A percentile compares a stretch with the other conserved stretches of the same genome.
phyloP scores from a whole-genome alignment of 2,113 vertebrate genomes.

The Brachyistius frenatus region DNA sequence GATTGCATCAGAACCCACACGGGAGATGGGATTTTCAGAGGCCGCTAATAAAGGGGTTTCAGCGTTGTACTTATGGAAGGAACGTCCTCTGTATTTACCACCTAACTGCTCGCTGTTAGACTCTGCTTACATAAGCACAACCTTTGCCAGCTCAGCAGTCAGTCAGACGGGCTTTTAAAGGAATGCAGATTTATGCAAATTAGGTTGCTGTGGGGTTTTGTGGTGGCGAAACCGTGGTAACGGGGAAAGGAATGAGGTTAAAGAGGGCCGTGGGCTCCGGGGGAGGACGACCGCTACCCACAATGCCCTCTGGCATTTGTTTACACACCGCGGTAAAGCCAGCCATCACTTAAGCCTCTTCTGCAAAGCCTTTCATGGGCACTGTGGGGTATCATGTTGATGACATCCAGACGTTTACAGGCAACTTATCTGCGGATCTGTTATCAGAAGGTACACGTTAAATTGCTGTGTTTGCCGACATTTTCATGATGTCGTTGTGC shows the following conservation, averaged over 20 bases:
- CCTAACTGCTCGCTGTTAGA: constrained; percentile 55
- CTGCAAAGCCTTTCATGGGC: constrained; percentile 47
- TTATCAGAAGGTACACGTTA: neutral
- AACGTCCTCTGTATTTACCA: constrained; percentile 68
- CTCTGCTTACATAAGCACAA: constrained; percentile 78
- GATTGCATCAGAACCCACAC: constrained; percentile 55
- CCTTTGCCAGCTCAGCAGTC: constrained; percentile 77
- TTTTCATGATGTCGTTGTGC: constrained; percentile 11
- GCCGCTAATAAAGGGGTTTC: constrained; percentile 65
- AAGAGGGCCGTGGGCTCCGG: constrained; percentile 63
- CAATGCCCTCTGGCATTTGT: constrained; percentile 78
- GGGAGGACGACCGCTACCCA: constrained; percentile 61
- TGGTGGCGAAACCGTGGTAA: constrained; percentile 71
- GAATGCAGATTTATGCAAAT: constrained; percentile 81
- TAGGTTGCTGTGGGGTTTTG: constrained; percentile 61
- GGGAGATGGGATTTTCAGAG: constrained; percentile 59
- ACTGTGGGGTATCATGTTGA: constrained; percentile 33
- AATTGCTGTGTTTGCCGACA: neutral
- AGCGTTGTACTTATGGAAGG: constrained; percentile 63
- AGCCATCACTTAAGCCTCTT: constrained; percentile 52
- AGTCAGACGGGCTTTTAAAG: constrained; percentile 67
- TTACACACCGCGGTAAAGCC: constrained; percentile 64
- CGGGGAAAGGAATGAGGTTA: constrained; percentile 76
- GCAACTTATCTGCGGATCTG: constrained; percentile 1
- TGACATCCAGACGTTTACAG: constrained; percentile 23